Evolutionary conservation across 2,113 vertebrate genomes (phyloP), one percentile per base, ranked within the genome.

Genomic region (Holacanthus passer): DNA sequence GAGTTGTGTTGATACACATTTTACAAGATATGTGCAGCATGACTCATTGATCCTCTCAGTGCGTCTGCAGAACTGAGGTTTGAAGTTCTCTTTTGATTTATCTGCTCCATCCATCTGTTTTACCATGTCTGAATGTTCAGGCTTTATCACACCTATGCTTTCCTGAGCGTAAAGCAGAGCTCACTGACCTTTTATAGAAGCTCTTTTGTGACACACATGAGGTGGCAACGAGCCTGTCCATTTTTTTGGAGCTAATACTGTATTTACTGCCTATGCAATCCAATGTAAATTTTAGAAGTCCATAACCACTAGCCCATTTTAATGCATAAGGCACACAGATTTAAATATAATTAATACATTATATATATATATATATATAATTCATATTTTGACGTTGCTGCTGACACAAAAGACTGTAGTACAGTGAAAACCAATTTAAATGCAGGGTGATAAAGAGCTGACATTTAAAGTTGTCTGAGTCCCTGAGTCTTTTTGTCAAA

Each of bases 151-250:
- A 3, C 11, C 14, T 22, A 37, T 60, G 37, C 64, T 84, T 59
- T 35, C 59, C 65, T 71, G 60, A 65, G 72, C 48, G 24, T 35
- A 53, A 32, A 72, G 58, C 20, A 12, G 5, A 53, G 53, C 60
- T 43, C 41, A 2, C 50, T 66, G 77, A 83, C 52, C 45, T 67
- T 71, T 62, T 3, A 1, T 5, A 74, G 58, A 60, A 11, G 37
- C 19, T 47, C 35, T 16, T 35, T 14, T 47, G 16, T 43, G 27
- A n/a, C 35, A 39, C 10, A 16, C 16, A 22, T 4, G 8, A 14
- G 11, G 29, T 20, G n/a, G 13, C 17, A 31, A 59, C 19, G 55
- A 66, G 22, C 31, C 27, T 12, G 39, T 52, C 12, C 52, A 72
- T 53, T 52, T 56, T 19, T 17, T 16, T 24, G 20, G 16, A 73